Evolutionary conservation across 1,140 invertebrate genomes (phyloP), one percentile per base, ranked within the genome.

Genomic region (Pseudomyrmex cubaensis): DNA sequence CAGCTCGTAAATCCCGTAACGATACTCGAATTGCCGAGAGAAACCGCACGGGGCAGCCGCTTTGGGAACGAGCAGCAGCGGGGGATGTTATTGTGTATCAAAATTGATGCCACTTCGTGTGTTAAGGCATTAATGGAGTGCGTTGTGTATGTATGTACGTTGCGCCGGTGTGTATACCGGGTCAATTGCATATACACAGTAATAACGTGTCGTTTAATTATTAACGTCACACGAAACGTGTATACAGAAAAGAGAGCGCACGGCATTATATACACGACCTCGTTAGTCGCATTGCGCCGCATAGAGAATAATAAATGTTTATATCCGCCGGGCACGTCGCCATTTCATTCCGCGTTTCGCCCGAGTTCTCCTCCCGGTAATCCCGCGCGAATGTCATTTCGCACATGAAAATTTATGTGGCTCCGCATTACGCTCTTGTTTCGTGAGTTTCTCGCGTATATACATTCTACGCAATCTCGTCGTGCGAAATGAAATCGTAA

Each of bases 241-340:
- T 48, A 82, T 20, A 74, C 20, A 80, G 44, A 82, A 57, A 35
- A 74, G 61, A 44, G 67, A 63, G 54, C 17, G 74, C 69, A 20
- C 75, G 82, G 80, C 5, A 13, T 52, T 87, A 90, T 83, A 87
- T 82, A 84, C 89, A 89, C 87, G 90, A 85, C 89, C 89, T 90
- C 90, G 90, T 91, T 91, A 90, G 87, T 84, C 74, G 84, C 67
- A 35, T 35, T 35, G 35, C 75, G 87, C 78, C 84, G 89, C 86
- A 84, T 83, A 61, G 85, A 91, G 89, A 91, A 91, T 91, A 91
- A 91, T 91, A 90, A 91, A 91, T 90, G 89, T 90, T 90, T 89
- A 90, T 89, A 89, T 90, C 87, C 87, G 84, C 75, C 77, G 87
- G 66, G 35, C 35, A 35, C 74, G 85, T 83, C 83, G 76, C 73